phyloP scores from a whole-genome alignment of 92 coral and sea anemone species.

The Parazoanthus swiftii region DNA sequence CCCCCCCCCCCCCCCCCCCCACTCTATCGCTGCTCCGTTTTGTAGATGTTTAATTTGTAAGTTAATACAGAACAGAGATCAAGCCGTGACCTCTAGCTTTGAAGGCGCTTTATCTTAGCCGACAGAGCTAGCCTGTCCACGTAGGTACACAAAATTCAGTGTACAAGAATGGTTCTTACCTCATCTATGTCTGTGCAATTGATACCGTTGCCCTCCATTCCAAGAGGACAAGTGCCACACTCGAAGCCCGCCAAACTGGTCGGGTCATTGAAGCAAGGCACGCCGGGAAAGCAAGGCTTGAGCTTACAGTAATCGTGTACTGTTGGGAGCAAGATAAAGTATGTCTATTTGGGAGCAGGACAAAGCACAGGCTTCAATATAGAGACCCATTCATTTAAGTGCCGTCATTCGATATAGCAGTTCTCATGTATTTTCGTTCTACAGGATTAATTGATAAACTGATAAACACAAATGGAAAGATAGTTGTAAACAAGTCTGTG shows the following conservation, averaged over 20 bases:
- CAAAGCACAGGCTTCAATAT: neutral
- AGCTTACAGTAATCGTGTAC: slow-evolving; percentile 91
- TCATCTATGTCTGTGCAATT: slow-evolving; percentile 92
- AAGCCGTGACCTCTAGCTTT: neutral
- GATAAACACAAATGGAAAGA: too few species aligned
- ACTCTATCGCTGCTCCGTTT: too few species aligned
- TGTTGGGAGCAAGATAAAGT: slow-evolving; percentile 22
- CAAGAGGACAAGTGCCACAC: slow-evolving; percentile 97
- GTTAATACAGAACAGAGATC: neutral
- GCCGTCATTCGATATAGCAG: too few species aligned
- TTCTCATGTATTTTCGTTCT: too few species aligned
- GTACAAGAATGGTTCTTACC: slow-evolving; percentile 44
- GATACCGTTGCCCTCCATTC: slow-evolving; percentile 92
- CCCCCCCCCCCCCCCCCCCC: too few species aligned
- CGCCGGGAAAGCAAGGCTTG: slow-evolving; percentile 98
- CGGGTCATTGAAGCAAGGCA: slow-evolving; percentile 92
- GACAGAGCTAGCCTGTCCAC: too few species aligned
- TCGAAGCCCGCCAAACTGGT: slow-evolving; percentile 77
- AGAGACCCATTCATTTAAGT: neutral
- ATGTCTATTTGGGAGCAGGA: neutral
- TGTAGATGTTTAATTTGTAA: too few species aligned
- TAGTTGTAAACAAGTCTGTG: too few species aligned
- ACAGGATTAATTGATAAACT: too few species aligned
- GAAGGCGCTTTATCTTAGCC: neutral
- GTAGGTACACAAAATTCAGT: too few species aligned